These are phyloP conservation scores for Noctua pronuba DNA, from an alignment of 2,888 invertebrate species.

Conservation along the genomic window DNA sequence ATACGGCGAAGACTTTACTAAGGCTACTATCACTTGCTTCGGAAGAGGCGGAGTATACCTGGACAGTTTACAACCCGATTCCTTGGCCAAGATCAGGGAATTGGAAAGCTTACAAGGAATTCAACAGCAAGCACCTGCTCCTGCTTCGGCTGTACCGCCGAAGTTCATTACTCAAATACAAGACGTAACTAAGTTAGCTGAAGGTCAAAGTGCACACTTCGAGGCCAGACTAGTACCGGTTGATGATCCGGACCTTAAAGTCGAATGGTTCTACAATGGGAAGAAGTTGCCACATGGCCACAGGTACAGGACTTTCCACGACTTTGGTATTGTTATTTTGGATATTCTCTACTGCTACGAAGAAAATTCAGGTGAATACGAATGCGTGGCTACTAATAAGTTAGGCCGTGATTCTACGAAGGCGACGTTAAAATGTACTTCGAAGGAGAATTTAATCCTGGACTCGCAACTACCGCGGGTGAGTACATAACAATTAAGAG, in stretches of 20 bases:
- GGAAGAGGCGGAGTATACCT: constrained; percentile 96
- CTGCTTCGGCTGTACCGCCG: constrained; percentile 95
- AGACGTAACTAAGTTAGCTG: constrained; percentile 96
- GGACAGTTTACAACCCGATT: constrained; percentile 97
- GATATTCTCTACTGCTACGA: constrained; percentile 99
- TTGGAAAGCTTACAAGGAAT: constrained; percentile 94
- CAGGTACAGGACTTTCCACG: constrained; percentile 99
- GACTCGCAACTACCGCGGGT: constrained; percentile 98
- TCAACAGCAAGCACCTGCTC: constrained; percentile 91
- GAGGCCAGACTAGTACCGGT: constrained; percentile 98
- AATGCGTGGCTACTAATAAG: constrained; percentile 98
- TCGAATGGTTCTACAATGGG: constrained; percentile 98
- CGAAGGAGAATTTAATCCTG: constrained; percentile 96
- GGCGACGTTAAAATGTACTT: constrained; percentile 95
- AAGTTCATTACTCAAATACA: constrained; percentile 96
- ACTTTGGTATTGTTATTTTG: constrained; percentile 98
- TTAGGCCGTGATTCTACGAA: constrained; percentile 96
- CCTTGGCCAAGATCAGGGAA: constrained; percentile 96
- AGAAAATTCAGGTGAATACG: constrained; percentile 98
- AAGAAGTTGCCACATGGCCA: constrained; percentile 98
- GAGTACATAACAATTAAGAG: constrained; percentile 73
- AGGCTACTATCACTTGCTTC: constrained; percentile 95
- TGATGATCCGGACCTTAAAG: constrained; percentile 97
- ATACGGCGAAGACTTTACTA: constrained; percentile 97
- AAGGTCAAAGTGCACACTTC: constrained; percentile 98